A percentile compares a stretch with the other conserved stretches of the same genome.
phyloP scores from a whole-genome alignment of 2,113 vertebrate genomes.

The Atractosteus spatula region DNA sequence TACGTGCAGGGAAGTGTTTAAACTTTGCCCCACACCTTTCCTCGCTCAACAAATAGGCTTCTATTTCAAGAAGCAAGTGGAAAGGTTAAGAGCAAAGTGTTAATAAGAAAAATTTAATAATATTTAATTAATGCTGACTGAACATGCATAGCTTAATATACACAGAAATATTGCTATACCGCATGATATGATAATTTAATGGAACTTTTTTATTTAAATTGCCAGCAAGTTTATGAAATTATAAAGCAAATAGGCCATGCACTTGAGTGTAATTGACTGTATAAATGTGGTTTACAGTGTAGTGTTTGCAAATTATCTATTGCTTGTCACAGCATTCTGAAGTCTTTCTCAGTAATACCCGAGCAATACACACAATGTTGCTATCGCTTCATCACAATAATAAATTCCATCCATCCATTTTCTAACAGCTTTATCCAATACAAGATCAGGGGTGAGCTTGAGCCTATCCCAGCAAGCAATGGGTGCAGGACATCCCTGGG shows the following conservation, averaged over 20 bases:
- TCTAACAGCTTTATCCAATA: too few relatives aligned
- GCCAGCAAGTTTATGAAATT: constrained; percentile 86
- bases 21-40: constrained; percentile 75
- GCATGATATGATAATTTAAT: constrained; percentile 84
- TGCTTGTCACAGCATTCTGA: constrained; percentile 62
- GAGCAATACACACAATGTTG: not conserved
- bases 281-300: constrained; percentile 82
- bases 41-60: constrained; percentile 74
- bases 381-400: too few relatives aligned
- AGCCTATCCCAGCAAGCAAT: too few relatives aligned
- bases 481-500: too few relatives aligned
- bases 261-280: constrained; percentile 83
- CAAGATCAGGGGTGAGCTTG: too few relatives aligned
- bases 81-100: constrained; percentile 74
- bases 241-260: constrained; percentile 84
- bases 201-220: constrained; percentile 84
- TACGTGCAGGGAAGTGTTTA: constrained; percentile 71
- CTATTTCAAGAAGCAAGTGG: constrained; percentile 68
- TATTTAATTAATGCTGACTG: constrained; percentile 83
- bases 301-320: constrained; percentile 77
- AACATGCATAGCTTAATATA: constrained; percentile 82
- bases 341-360: not conserved
- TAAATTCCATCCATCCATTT: too few relatives aligned
- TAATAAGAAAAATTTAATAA: constrained; percentile 85
- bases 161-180: constrained; percentile 81